Base-by-base conservation (phyloP, 2,888 invertebrate species). In the Oasisia sp. region DNA sequence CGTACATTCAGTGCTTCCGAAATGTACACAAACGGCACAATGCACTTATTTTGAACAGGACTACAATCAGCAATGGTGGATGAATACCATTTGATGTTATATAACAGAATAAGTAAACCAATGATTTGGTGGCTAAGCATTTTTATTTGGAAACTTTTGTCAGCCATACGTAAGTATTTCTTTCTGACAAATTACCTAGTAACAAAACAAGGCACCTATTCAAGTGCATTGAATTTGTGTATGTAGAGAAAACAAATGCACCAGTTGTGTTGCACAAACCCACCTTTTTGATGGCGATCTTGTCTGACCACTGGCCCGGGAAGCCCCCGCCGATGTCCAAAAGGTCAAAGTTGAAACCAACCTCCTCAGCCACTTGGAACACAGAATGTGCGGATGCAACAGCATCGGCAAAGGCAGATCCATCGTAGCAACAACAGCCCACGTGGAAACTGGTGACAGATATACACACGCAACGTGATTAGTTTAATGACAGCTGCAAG, bases 261-360 rank as follows among this genome's bases (percentile, higher is more conserved):
- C 50, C 50, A 50, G 50, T 1, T 50, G 50, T 5, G 9, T 74
- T 27, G n/a, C 74, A 74, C 27, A 7, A 74, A 93, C 94, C 93
- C 93, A 98, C 97, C 97, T 98, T 97, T 92, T 97, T 97, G 94
- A 98, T 97, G 92, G 97, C 97, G 45, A 97, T 94, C 94, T 97
- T 97, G 93, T 97, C 96, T 94, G 97, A 97, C 38, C 95, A 94
- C 32, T 96, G 95, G 89, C 99, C 99, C 0, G 98, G 98, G 97
- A 98, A 99, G 91, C 99, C 99, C 14, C 97, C 97, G 0, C 98
- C 98, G 95, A 99, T 97, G 96, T 99, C 99, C 93, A 99, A 97
- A 92, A 99, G 96, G 92, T 97, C 97, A 96, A 98, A 98, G 94
- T 97, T 97, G 96, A 97, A 98, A 0, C 99, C 99, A 92, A 98